These are phyloP conservation scores for Papilio glaucus DNA, from an alignment of 1,140 invertebrate genomes.

Conservation along the genomic window DNA sequence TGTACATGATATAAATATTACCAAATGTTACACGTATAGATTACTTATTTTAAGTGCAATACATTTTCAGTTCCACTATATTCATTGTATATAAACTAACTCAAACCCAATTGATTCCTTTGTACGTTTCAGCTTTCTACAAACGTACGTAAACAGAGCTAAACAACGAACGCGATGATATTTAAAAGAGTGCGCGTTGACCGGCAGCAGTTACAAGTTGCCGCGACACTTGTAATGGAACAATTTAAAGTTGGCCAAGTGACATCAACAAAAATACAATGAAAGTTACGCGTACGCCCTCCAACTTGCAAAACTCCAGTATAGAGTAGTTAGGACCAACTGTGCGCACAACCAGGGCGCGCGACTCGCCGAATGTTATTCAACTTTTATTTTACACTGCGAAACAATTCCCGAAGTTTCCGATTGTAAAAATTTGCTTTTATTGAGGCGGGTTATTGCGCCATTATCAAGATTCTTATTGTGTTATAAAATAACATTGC, in stretches of 20 bases:
- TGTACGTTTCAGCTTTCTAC: not conserved
- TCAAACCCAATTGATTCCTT: not conserved
- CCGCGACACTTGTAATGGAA: conserved; percentile 30
- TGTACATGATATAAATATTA: too few relatives aligned
- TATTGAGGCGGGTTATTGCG: conserved; percentile 26
- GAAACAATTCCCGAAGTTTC: conserved; percentile 33
- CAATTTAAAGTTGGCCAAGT: conserved; percentile 38
- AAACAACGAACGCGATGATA: not conserved
- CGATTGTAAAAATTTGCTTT: conserved; percentile 32
- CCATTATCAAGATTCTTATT: conserved; percentile 17
- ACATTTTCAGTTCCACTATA: too few relatives aligned
- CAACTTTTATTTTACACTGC: conserved; percentile 36
- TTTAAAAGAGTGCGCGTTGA: not conserved
- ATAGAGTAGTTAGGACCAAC: conserved; percentile 32
- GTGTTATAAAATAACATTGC: conserved; percentile 14
- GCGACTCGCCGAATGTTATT: conserved; percentile 34
- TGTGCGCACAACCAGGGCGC: too few relatives aligned
- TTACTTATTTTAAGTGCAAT: too few relatives aligned
- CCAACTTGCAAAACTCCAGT: conserved; percentile 31
- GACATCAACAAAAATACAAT: conserved; percentile 40
- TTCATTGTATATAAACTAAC: not conserved
- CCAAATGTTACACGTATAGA: too few relatives aligned
- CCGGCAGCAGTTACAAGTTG: not conserved
- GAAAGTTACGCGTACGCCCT: conserved; percentile 31
- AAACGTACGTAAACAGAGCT: not conserved